phyloP scores from a whole-genome alignment of 2,797 vertebrate species.

The Myotis findleyi region DNA sequence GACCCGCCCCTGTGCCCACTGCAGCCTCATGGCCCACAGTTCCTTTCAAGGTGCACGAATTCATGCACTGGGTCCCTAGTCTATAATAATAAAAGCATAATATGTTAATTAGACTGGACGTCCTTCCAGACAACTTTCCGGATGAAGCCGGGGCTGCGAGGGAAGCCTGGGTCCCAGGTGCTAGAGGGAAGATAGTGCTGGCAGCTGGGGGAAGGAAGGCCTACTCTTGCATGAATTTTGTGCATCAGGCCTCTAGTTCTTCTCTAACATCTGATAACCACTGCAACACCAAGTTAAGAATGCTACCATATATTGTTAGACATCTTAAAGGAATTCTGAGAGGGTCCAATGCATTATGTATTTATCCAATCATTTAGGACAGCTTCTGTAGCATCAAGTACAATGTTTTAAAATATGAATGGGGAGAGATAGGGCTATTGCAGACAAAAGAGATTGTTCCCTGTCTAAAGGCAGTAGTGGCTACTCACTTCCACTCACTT shows the following conservation, averaged over 20 bases:
- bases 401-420: background rate
- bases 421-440: background rate
- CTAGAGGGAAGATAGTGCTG: no score
- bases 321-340: background rate
- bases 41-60: no score
- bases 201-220: no score
- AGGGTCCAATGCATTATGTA: background rate
- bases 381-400: background rate
- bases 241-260: background rate
- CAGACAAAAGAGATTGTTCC: background rate
- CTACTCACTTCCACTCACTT: background rate
- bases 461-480: background rate
- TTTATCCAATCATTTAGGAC: background rate
- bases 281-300: background rate
- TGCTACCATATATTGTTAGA: background rate
- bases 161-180: no score
- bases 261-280: background rate
- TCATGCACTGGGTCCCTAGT: no score
- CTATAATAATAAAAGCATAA: no score
- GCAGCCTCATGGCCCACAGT: no score
- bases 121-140: no score
- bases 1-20: no score
- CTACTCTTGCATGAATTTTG: no score
- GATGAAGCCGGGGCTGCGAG: no score
- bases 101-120: no score